phyloP scores from a whole-genome alignment of 1,140 invertebrate genomes.

The Drosophila kikkawai region DNA sequence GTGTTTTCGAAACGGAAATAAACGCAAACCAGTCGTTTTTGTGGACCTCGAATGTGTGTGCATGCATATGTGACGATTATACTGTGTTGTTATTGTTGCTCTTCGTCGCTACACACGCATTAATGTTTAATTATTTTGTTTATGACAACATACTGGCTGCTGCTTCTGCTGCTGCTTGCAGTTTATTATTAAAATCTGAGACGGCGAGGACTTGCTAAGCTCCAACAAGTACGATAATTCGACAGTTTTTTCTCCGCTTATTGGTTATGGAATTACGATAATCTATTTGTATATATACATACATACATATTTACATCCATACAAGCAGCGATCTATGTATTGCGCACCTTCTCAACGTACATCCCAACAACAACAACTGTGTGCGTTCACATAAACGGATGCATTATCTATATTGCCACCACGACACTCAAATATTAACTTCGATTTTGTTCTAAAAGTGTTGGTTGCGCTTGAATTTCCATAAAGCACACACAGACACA shows the following conservation, averaged over 20 bases:
- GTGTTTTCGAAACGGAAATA: constrained; percentile 39
- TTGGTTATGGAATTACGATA: constrained; percentile 44
- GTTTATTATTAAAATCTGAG: neutral
- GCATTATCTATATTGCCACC: constrained; percentile 47
- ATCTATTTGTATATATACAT: constrained; percentile 23
- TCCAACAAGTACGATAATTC: constrained; percentile 22
- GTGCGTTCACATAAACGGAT: constrained; percentile 27
- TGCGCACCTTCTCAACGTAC: constrained; percentile 31
- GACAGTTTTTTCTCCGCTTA: constrained; percentile 30
- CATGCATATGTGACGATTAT: constrained; percentile 64
- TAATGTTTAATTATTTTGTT: constrained; percentile 63
- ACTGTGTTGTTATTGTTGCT: constrained; percentile 73
- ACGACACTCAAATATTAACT: constrained; percentile 52
- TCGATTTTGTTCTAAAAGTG: constrained; percentile 44
- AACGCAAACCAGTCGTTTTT: constrained; percentile 44
- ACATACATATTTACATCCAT: constrained; percentile 8
- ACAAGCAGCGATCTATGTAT: constrained; percentile 27
- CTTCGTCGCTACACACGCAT: constrained; percentile 29
- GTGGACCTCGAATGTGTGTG: constrained; percentile 43
- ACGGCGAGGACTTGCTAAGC: constrained; percentile 13
- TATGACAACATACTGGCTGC: constrained; percentile 46
- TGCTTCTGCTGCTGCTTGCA: neutral
- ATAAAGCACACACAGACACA: neutral
- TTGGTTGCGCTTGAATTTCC: constrained; percentile 23
- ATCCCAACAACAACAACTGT: constrained; percentile 21